A percentile compares a stretch with the other conserved stretches of the same genome.
phyloP scores from a whole-genome alignment of 2,113 vertebrate species.

The Cavia porcellus region DNA sequence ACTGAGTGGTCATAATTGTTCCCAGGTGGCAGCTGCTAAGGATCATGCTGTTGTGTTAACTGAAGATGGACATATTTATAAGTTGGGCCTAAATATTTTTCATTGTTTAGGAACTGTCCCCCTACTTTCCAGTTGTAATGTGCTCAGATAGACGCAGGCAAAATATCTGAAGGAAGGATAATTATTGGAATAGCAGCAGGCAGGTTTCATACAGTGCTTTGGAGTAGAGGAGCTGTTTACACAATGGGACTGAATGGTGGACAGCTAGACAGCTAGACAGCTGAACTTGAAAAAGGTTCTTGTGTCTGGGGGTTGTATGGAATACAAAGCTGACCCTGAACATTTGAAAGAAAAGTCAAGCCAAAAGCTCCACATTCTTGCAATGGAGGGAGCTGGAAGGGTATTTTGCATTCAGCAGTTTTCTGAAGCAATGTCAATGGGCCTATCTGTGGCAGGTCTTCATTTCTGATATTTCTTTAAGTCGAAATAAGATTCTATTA shows the following conservation, averaged over 20 bases:
- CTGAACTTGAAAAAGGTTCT: slow-evolving; percentile 96
- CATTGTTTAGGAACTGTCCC: slow-evolving; percentile 95
- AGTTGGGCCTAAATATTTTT: slow-evolving; percentile 97
- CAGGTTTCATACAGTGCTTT: slow-evolving; percentile 97
- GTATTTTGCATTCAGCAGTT: slow-evolving; percentile 93
- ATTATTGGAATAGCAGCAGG: slow-evolving; percentile 96
- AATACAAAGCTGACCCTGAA: slow-evolving; percentile 94
- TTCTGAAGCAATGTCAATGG: slow-evolving; percentile 95
- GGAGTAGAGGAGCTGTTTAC: slow-evolving; percentile 97
- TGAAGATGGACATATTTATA: slow-evolving; percentile 96
- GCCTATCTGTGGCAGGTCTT: slow-evolving; percentile 96
- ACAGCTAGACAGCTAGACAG: slow-evolving; percentile 98
- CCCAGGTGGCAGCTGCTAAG: slow-evolving; percentile 95
- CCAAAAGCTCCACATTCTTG: slow-evolving; percentile 93
- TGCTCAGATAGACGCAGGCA: slow-evolving; percentile 96
- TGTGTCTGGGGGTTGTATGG: slow-evolving; percentile 94
- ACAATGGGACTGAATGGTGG: slow-evolving; percentile 98
- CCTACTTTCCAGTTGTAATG: slow-evolving; percentile 90
- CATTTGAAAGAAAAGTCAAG: slow-evolving; percentile 93
- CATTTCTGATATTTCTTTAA: slow-evolving; percentile 96
- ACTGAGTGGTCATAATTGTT: slow-evolving; percentile 93
- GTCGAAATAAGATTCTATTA: slow-evolving; percentile 94
- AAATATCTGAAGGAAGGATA: slow-evolving; percentile 94
- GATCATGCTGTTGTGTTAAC: slow-evolving; percentile 98
- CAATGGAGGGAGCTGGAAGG: slow-evolving; percentile 96